These are phyloP conservation scores for Labeo rohita DNA, from an alignment of 2,113 vertebrate genomes.

Conservation along the genomic window DNA sequence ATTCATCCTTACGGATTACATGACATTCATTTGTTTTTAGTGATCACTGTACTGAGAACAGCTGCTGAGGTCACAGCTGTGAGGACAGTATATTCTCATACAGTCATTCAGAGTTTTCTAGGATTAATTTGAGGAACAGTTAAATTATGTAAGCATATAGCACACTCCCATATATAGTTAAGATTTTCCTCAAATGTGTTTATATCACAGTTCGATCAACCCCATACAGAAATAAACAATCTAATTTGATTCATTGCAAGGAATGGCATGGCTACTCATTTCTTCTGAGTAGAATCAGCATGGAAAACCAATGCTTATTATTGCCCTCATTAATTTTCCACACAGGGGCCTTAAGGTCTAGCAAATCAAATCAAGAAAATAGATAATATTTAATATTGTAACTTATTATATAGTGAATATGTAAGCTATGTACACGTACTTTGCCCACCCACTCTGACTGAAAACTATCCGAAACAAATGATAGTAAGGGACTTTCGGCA, in stretches of 20 bases:
- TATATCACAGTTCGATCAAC: not conserved
- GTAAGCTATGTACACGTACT: not conserved
- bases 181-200: not conserved
- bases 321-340: not conserved
- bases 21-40: conserved; percentile 37
- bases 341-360: not conserved
- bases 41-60: not conserved
- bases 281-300: not conserved
- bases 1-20: conserved; percentile 45
- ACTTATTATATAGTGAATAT: no score
- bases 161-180: not conserved
- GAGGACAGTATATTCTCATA: not conserved
- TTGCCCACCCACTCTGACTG: not conserved
- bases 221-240: not conserved
- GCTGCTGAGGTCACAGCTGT: not conserved
- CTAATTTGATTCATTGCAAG: not conserved
- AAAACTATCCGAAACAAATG: conserved; percentile 16
- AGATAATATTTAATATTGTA: not conserved
- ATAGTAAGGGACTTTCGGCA: conserved; percentile 5
- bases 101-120: no score
- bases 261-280: not conserved
- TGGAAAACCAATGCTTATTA: not conserved
- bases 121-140: no score
- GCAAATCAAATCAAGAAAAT: not conserved
- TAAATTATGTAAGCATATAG: not conserved